Conservation (phyloP, 2,113 vertebrate species). For the Picathartes gymnocephalus region DNA sequence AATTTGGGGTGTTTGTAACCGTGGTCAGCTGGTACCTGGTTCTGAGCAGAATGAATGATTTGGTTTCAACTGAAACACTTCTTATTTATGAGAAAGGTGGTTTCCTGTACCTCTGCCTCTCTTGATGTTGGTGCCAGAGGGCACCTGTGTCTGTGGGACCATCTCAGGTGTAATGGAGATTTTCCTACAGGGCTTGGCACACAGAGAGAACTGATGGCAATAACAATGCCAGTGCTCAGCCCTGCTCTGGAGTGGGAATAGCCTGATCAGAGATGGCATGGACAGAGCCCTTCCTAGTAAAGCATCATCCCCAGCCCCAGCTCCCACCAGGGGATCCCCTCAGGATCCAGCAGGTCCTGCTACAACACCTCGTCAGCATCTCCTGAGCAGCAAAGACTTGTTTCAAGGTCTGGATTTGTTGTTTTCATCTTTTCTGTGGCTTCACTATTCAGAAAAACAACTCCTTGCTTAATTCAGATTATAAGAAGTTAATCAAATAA, state of each 20-base stretch:
- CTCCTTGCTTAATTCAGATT: constrained; percentile 55
- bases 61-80: neutral
- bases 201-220: neutral
- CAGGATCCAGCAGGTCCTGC: neutral
- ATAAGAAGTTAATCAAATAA: constrained; percentile 62
- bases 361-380: neutral
- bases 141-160: neutral
- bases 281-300: neutral
- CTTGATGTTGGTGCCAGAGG: neutral
- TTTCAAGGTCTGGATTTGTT: neutral
- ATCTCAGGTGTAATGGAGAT: neutral
- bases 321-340: neutral
- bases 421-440: constrained; percentile 8
- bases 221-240: rapidly evolving
- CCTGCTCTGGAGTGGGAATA: neutral
- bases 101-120: neutral
- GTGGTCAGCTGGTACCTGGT: rapidly evolving
- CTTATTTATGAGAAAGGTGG: neutral
- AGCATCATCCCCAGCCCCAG: neutral
- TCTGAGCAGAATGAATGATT: neutral
- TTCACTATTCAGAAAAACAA: constrained; percentile 31
- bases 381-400: neutral
- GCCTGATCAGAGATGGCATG: rapidly evolving
- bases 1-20: neutral
- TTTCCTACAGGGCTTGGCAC: neutral